These are phyloP conservation scores for Seriola dumerili DNA, from an alignment of 2,113 vertebrate genomes.

Conservation along the genomic window DNA sequence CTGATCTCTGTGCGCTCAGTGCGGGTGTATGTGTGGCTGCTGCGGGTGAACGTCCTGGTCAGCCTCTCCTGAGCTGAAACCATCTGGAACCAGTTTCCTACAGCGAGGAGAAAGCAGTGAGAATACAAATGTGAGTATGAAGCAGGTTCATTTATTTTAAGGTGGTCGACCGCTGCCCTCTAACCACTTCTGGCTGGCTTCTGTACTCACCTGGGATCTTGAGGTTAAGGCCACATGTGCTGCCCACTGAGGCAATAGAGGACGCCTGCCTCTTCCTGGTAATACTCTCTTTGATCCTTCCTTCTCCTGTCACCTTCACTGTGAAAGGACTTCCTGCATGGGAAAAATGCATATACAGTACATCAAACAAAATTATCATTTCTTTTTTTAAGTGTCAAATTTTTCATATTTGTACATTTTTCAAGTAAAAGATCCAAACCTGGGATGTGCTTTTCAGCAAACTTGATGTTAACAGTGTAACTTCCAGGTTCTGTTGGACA, in stretches of 20 bases:
- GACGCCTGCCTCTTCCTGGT: constrained; percentile 93
- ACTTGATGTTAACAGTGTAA: constrained; percentile 98
- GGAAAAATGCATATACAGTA: constrained; percentile 7
- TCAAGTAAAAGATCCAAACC: constrained; percentile 76
- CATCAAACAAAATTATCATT: not conserved
- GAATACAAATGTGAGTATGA: constrained; percentile 27
- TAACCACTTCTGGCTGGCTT: constrained; percentile 12
- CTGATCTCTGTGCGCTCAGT: constrained; percentile 98
- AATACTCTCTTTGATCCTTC: constrained; percentile 97
- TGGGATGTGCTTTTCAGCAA: constrained; percentile 96
- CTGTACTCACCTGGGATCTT: constrained; percentile 93
- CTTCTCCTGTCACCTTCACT: constrained; percentile 96
- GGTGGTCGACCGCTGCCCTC: constrained; percentile 1
- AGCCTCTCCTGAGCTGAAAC: constrained; percentile 97
- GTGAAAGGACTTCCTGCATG: constrained; percentile 94
- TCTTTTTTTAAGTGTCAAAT: not conserved
- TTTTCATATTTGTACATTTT: not conserved
- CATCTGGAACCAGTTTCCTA: constrained; percentile 99
- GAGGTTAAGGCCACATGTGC: constrained; percentile 97
- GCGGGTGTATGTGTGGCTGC: constrained; percentile 97
- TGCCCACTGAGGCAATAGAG: constrained; percentile 94
- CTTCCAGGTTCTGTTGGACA: constrained; percentile 96
- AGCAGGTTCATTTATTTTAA: constrained; percentile 23
- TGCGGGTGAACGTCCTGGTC: constrained; percentile 94
- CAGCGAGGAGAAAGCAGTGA: not conserved